phyloP scores from a whole-genome alignment of 2,797 vertebrate species.

The Notolepis coatsorum region DNA sequence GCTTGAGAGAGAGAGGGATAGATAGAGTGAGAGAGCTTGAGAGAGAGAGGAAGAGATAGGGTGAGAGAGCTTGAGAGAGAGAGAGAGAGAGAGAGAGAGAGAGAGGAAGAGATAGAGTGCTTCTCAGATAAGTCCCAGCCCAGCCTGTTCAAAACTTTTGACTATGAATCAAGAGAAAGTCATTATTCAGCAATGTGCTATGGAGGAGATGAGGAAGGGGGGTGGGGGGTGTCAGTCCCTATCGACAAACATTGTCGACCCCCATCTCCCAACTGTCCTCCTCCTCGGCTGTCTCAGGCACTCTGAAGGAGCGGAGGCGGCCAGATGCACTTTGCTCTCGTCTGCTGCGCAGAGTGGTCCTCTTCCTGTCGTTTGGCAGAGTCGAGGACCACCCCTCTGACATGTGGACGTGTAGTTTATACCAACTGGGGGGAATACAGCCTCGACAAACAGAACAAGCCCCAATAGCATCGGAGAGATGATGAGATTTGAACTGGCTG shows the following conservation, averaged over 20 bases:
- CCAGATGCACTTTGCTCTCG: conserved; percentile 21
- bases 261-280: neutral
- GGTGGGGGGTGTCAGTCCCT: neutral
- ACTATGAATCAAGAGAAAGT: conserved; percentile 15
- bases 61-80: no score
- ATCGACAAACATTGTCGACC: neutral
- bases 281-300: conserved; percentile 26
- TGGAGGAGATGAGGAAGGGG: neutral
- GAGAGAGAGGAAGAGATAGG: no score
- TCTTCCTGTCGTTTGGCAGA: conserved; percentile 50
- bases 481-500: neutral
- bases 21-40: no score
- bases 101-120: neutral
- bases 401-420: conserved; percentile 23
- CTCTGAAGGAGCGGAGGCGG: conserved; percentile 32
- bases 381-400: conserved; percentile 41
- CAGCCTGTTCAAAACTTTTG: neutral
- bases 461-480: conserved; percentile 25
- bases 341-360: conserved; percentile 38
- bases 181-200: conserved; percentile 15
- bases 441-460: conserved; percentile 11
- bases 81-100: no score
- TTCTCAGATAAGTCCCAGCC: neutral
- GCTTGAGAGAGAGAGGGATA: no score
- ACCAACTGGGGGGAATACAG: conserved; percentile 23